phyloP scores from a whole-genome alignment of 2,113 vertebrate genomes.

The Cepphus grylle region DNA sequence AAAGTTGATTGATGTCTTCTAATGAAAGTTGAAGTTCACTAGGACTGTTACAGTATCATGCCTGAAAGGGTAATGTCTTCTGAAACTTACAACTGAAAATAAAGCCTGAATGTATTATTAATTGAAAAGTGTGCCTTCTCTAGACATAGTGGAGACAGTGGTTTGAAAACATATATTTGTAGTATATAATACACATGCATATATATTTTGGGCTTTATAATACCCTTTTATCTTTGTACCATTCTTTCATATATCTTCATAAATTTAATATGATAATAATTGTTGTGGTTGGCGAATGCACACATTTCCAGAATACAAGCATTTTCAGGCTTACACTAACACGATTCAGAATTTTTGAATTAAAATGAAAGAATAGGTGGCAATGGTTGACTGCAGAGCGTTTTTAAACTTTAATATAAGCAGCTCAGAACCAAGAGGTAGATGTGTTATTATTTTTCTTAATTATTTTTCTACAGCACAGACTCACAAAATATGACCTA shows the following conservation, averaged over 20 bases:
- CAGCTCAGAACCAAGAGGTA: background rate
- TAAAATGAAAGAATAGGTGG: constrained; percentile 50
- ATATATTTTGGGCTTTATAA: constrained; percentile 55
- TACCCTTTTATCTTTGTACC: constrained; percentile 53
- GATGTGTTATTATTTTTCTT: background rate
- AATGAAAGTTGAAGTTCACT: constrained; percentile 36
- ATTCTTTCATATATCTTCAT: constrained; percentile 42
- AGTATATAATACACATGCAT: background rate
- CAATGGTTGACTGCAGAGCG: background rate
- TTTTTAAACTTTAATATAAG: constrained; percentile 20
- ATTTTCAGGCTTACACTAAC: background rate
- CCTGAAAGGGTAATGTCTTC: constrained; percentile 41
- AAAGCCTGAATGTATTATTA: constrained; percentile 45
- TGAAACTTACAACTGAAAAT: constrained; percentile 44
- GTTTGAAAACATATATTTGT: constrained; percentile 46
- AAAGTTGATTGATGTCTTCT: constrained; percentile 51
- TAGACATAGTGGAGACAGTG: constrained; percentile 69
- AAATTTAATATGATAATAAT: constrained; percentile 54
- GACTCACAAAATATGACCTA: background rate
- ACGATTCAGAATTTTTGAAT: background rate
- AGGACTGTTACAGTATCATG: constrained; percentile 27
- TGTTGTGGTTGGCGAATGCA: constrained; percentile 24
- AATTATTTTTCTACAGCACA: constrained; percentile 18
- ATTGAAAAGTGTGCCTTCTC: constrained; percentile 51
- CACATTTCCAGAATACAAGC: background rate